phyloP scores from a whole-genome alignment of 2,797 vertebrate species.

The Calcarius lapponicus region DNA sequence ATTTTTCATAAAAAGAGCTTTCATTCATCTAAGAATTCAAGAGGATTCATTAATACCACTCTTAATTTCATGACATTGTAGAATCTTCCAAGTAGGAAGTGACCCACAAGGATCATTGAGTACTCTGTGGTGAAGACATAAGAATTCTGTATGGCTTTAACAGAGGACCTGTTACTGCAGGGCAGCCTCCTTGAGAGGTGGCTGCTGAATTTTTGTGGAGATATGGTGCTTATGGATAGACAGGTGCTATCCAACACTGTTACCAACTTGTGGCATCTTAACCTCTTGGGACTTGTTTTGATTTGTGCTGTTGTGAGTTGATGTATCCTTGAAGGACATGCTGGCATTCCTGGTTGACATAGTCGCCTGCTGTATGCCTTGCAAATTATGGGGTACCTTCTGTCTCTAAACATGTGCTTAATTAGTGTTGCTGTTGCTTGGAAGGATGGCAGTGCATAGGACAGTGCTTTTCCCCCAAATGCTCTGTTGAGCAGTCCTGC shows the following conservation, averaged over 20 bases:
- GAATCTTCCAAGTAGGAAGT: neutral
- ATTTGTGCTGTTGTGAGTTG: neutral
- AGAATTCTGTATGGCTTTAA: neutral
- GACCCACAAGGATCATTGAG: fast-evolving
- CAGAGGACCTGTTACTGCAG: neutral
- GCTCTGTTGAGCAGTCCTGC: neutral
- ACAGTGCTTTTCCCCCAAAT: neutral
- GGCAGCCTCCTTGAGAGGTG: neutral
- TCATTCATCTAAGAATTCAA: neutral
- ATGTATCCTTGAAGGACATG: neutral
- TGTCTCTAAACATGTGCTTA: neutral
- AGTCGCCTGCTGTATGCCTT: neutral
- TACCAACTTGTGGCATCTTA: neutral
- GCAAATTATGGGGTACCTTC: neutral
- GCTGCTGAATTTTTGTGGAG: fast-evolving
- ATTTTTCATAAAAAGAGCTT: neutral
- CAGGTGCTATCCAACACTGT: neutral
- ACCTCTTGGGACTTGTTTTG: neutral
- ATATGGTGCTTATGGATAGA: neutral
- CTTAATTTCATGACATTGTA: neutral
- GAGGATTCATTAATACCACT: neutral
- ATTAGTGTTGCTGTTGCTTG: neutral
- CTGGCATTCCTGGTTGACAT: neutral
- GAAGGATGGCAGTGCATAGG: neutral
- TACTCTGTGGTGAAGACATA: neutral